A percentile compares a stretch with the other conserved stretches of the same genome.
Conservation (phyloP, 2,797 vertebrate species). For the Macrochelys suwanniensis region DNA sequence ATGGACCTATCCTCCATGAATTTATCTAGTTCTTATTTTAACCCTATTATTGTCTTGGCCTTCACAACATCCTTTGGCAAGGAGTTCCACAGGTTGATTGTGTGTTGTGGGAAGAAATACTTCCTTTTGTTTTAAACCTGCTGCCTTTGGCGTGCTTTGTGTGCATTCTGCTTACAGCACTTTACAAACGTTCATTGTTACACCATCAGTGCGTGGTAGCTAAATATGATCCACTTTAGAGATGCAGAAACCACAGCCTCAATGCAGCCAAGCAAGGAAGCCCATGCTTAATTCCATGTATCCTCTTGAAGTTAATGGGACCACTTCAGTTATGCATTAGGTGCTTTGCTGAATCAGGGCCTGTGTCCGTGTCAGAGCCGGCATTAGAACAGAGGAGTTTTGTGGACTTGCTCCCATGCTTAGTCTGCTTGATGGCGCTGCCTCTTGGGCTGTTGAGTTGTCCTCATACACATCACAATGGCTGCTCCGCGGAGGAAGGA, state of each 20-base stretch:
- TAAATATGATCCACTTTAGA: conserved; percentile 26
- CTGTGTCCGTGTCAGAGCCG: not conserved
- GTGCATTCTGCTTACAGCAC: not conserved
- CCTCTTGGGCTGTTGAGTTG: not conserved
- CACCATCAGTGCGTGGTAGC: not conserved
- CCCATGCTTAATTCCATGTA: not conserved
- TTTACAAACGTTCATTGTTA: not conserved
- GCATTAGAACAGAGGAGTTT: not conserved
- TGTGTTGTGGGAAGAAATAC: too few species aligned
- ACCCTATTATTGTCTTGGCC: too few species aligned
- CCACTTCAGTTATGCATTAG: not conserved
- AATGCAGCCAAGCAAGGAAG: not conserved
- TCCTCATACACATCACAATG: not conserved
- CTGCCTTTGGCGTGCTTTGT: conserved; percentile 5
- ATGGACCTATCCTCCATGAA: too few species aligned
- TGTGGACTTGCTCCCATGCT: not conserved
- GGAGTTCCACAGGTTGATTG: too few species aligned
- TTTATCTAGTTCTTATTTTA: too few species aligned
- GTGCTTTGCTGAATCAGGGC: not conserved
- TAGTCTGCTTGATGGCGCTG: not conserved
- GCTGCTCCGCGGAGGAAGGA: not conserved
- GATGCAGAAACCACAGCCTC: not conserved
- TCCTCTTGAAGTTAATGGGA: not conserved
- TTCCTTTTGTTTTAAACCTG: too few species aligned
- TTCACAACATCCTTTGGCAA: too few species aligned